Evolutionary conservation across 2,113 vertebrate genomes (phyloP).

Genomic region (Panthera leo): DNA sequence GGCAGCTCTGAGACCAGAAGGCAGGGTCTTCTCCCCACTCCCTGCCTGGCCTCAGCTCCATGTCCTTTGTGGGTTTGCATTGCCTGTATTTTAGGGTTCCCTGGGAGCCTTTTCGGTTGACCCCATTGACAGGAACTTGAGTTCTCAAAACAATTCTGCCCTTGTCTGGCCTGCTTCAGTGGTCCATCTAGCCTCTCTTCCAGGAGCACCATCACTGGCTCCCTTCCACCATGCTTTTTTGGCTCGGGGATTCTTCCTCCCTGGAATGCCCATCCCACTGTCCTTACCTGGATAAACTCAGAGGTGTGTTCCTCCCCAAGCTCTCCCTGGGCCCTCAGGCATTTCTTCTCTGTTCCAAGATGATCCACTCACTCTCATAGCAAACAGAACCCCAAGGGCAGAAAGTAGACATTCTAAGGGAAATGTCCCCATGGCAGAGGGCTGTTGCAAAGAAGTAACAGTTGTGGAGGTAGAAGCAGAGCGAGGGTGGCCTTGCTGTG

Average conservation of each 20-base stretch:
- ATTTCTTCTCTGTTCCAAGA: not conserved
- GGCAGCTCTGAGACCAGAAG: not conserved
- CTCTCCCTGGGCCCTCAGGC: too few species aligned
- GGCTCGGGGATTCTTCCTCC: not conserved
- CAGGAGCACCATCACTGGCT: rapidly evolving
- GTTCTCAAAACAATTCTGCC: not conserved
- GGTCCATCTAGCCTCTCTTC: not conserved
- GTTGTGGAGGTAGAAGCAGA: not conserved
- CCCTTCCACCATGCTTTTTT: rapidly evolving
- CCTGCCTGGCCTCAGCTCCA: not conserved
- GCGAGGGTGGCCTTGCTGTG: too few species aligned
- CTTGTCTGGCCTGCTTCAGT: too few species aligned
- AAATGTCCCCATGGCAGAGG: too few species aligned
- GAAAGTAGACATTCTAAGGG: not conserved
- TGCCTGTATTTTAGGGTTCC: not conserved
- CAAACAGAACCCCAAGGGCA: not conserved
- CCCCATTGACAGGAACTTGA: not conserved
- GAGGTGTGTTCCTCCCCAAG: not conserved
- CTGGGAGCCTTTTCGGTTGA: not conserved
- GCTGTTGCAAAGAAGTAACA: not conserved
- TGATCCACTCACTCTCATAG: not conserved
- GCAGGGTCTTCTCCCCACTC: not conserved
- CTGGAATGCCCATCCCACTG: not conserved
- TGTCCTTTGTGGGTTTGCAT: not conserved
- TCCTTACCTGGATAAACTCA: not conserved